Conservation (phyloP, 2,113 vertebrate species). For the Semicossyphus pulcher region DNA sequence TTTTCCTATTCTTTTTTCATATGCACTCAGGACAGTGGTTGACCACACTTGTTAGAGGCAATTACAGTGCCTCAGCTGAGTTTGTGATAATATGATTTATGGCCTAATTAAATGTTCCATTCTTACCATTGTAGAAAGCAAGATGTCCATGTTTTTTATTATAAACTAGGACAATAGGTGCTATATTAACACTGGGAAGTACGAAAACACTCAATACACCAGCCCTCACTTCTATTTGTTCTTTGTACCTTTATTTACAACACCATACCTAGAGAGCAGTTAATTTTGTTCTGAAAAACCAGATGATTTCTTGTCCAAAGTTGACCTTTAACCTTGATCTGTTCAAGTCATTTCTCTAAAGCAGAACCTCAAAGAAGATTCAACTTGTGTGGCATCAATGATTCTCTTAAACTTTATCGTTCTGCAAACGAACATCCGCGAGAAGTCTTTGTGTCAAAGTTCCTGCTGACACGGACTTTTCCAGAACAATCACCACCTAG, state of each 20-base stretch:
- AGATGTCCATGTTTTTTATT: neutral
- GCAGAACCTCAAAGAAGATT: neutral
- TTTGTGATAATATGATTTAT: too few relatives aligned
- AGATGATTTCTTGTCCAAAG: too few relatives aligned
- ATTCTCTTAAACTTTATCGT: conserved; percentile 47
- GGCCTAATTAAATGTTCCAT: too few relatives aligned
- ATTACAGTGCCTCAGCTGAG: too few relatives aligned
- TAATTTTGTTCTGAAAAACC: too few relatives aligned
- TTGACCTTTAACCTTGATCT: too few relatives aligned
- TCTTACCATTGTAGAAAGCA: too few relatives aligned
- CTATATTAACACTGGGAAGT: neutral
- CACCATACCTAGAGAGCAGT: neutral
- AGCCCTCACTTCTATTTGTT: neutral
- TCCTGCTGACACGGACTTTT: conserved; percentile 33
- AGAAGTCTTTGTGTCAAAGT: neutral
- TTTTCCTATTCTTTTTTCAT: too few relatives aligned
- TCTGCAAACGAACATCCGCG: conserved; percentile 17
- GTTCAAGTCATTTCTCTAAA: too few relatives aligned
- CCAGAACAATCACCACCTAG: conserved; percentile 45
- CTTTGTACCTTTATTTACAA: neutral
- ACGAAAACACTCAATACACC: neutral
- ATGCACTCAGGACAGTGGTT: neutral
- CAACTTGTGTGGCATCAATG: conserved; percentile 17
- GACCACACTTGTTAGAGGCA: conserved; percentile 8
- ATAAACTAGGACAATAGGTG: neutral